Evolutionary conservation across 2,888 invertebrate genomes (phyloP).

Genomic region (Tortricodes alternella): DNA sequence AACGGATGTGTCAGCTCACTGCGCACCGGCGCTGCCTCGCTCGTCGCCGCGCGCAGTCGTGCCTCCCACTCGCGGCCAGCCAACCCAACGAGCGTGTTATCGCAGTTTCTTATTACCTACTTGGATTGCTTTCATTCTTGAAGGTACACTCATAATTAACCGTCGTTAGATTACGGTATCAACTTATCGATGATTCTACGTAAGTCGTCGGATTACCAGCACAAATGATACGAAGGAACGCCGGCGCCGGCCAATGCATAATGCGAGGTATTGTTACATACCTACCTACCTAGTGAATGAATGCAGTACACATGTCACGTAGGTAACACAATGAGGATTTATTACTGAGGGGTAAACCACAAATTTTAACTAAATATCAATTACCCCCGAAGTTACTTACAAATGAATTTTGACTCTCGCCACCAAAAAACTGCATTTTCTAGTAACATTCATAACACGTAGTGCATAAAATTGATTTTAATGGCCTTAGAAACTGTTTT

Average conservation of each 20-base stretch:
- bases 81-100: conserved; percentile 66
- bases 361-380: background rate
- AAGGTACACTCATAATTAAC: conserved; percentile 57
- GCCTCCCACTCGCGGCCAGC: conserved; percentile 71
- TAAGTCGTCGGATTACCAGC: conserved; percentile 44
- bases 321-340: conserved; percentile 2
- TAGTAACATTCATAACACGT: background rate
- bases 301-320: conserved; percentile 12
- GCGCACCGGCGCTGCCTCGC: conserved; percentile 71
- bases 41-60: conserved; percentile 65
- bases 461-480: background rate
- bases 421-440: background rate
- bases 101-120: conserved; percentile 75
- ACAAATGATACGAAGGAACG: conserved; percentile 22
- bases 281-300: background rate
- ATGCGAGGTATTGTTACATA: conserved; percentile 17
- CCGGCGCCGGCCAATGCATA: conserved; percentile 22
- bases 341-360: background rate
- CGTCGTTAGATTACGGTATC: conserved; percentile 69
- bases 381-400: too few species aligned
- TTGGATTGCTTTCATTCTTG: conserved; percentile 69
- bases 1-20: conserved; percentile 78
- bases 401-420: too few species aligned
- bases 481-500: background rate
- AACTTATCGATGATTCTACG: conserved; percentile 54